phyloP scores from a whole-genome alignment of 2,888 invertebrate species.

The Cistogaster globosa region DNA sequence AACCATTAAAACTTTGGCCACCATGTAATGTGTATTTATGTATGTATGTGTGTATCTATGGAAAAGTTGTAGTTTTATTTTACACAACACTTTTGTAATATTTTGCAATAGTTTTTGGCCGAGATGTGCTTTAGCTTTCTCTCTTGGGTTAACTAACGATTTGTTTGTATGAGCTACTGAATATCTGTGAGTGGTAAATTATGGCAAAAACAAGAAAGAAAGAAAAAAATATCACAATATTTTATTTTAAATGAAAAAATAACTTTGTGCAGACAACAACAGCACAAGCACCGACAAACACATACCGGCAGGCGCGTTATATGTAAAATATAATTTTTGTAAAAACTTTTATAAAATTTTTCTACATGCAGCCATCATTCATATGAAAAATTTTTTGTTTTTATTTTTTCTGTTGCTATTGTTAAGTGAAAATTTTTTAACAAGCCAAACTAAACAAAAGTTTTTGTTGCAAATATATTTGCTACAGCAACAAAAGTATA shows the following conservation, averaged over 20 bases:
- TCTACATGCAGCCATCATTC: constrained; percentile 54
- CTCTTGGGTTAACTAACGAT: neutral
- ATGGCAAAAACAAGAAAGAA: constrained; percentile 35
- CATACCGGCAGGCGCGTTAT: neutral
- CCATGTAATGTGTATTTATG: constrained; percentile 36
- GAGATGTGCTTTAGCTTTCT: neutral
- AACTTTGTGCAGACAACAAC: constrained; percentile 42
- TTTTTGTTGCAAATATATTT: constrained; percentile 15
- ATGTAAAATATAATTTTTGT: constrained; percentile 15
- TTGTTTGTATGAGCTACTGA: neutral
- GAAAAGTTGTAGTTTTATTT: constrained; percentile 22
- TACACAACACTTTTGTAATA: constrained; percentile 13
- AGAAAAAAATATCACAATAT: constrained; percentile 31
- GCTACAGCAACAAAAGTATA: constrained; percentile 27
- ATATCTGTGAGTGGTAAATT: constrained; percentile 36
- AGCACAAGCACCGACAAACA: neutral
- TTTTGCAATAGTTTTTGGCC: constrained; percentile 25
- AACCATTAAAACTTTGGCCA: constrained; percentile 70
- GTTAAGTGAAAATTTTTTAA: constrained; percentile 40
- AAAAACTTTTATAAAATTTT: constrained; percentile 40
- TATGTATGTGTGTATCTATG: no score
- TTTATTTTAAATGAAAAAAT: constrained; percentile 57
- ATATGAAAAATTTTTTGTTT: constrained; percentile 36
- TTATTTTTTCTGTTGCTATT: constrained; percentile 23
- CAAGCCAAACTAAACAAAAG: constrained; percentile 31